Percentiles rank a stretch among this genome's conserved stretches.
Evolutionary conservation across 2,797 vertebrate genomes (phyloP).

Genomic region (Orestias chungarensis): DNA sequence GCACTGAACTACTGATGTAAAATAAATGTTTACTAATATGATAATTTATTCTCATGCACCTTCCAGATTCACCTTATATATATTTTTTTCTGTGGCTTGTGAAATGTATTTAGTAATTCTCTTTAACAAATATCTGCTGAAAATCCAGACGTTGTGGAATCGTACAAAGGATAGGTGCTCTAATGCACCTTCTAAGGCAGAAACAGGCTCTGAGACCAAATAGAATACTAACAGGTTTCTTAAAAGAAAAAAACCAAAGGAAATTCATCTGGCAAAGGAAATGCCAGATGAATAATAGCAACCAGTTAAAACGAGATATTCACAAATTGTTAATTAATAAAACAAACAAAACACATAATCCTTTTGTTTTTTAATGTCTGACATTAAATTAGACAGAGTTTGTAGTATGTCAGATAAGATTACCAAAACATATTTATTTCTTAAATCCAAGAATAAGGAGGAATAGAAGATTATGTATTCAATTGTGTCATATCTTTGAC

Average conservation of each 20-base stretch:
- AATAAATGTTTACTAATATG: neutral
- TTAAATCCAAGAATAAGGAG: neutral
- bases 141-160: neutral
- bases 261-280: neutral
- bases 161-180: neutral
- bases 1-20: neutral
- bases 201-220: neutral
- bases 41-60: neutral
- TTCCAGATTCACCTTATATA: neutral
- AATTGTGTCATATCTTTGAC: neutral
- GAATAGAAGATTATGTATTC: too few species aligned
- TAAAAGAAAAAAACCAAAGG: too few species aligned
- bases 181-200: neutral
- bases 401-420: neutral
- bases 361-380: neutral
- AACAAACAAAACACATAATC: neutral
- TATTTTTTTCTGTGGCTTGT: neutral
- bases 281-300: too few species aligned
- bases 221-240: constrained; percentile 4
- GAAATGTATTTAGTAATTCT: neutral
- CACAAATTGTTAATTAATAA: neutral
- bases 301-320: neutral
- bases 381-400: neutral
- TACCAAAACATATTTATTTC: neutral
- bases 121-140: neutral